Base-by-base conservation (phyloP, 23 tunicate genomes). In the Halocynthia roretzi region DNA sequence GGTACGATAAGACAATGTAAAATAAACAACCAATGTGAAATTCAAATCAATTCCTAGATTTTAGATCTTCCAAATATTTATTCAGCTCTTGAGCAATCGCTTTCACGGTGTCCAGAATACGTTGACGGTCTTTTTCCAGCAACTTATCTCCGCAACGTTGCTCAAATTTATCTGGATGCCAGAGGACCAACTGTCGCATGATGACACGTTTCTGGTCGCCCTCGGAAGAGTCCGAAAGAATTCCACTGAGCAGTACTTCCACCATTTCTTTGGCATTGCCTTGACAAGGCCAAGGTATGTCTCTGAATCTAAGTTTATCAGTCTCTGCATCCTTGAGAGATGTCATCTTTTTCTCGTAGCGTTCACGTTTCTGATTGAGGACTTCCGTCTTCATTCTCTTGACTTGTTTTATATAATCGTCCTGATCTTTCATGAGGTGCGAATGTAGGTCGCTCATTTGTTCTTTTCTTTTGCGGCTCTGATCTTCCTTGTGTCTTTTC, bases 201-300 rank as follows among this genome's bases (percentile, higher is more conserved):
- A 93, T 84, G 57, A 62, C 79, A 10, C 64, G 63, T 56, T 74
- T 74, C 19, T 63, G 54, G 14, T 74, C 63, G 20, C 56, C 31
- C 23, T 6, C 18, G 14, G 62, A 53, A 53, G 20, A 53, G 11
- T 74, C 70, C 12, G 76, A 72, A 7, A 57, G 53, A 31, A 62
- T 58, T 7, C 83, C 93, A 6, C 80, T 81, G 83, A 93, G 70
- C 8, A 93, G 82, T 6, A 93, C 98, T 64, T 93, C 98, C n/a
- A 87, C 83, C 98, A 87, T 87, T 63, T 93, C 98, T 6, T 77
- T 75, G 7, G 86, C 73, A 48, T 89, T 86, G 17, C 99, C 99
- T 7, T 55, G 84, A 71, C 99, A 94, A 12, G 99, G 99, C 99
- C 99, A 94, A 0, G 99, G 99, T 52, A 94, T 94, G 63, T 94